Conservation (phyloP, 2,113 vertebrate genomes). For the Pseudorhombus dupliciocellatus region DNA sequence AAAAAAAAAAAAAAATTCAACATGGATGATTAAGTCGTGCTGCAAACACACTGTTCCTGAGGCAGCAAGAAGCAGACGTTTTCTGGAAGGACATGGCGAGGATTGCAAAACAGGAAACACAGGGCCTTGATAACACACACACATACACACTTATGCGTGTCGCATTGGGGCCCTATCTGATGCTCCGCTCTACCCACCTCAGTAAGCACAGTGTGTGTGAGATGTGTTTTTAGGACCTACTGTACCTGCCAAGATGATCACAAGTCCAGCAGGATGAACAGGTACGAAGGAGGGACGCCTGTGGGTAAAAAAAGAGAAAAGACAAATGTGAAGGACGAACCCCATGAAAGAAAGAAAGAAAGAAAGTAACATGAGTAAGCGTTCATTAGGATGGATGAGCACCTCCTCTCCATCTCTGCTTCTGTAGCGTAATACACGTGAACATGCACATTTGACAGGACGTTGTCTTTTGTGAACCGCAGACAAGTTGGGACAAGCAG, state of each 20-base stretch:
- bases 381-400: conserved; percentile 45
- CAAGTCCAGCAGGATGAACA: conserved; percentile 31
- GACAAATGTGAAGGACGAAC: background rate
- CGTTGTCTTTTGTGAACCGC: conserved; percentile 28
- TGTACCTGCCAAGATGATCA: conserved; percentile 12
- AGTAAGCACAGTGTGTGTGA: conserved; percentile 38
- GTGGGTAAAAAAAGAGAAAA: background rate
- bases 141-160: conserved; percentile 27
- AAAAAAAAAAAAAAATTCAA: too few relatives aligned
- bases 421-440: conserved; percentile 28
- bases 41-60: conserved; percentile 61
- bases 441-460: conserved; percentile 23
- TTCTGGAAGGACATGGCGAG: conserved; percentile 57
- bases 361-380: conserved; percentile 25
- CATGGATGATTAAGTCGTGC: too few relatives aligned
- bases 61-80: conserved; percentile 57
- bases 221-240: conserved; percentile 2
- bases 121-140: conserved; percentile 66
- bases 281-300: conserved; percentile 14
- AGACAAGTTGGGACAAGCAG: conserved; percentile 60
- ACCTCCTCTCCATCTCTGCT: conserved; percentile 18
- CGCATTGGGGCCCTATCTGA: conserved; percentile 37
- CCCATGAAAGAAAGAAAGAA: conserved; percentile 10
- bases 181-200: conserved; percentile 22
- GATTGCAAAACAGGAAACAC: conserved; percentile 80